phyloP scores from a whole-genome alignment of 2,113 vertebrate species.

The Tachuris rubrigastra region DNA sequence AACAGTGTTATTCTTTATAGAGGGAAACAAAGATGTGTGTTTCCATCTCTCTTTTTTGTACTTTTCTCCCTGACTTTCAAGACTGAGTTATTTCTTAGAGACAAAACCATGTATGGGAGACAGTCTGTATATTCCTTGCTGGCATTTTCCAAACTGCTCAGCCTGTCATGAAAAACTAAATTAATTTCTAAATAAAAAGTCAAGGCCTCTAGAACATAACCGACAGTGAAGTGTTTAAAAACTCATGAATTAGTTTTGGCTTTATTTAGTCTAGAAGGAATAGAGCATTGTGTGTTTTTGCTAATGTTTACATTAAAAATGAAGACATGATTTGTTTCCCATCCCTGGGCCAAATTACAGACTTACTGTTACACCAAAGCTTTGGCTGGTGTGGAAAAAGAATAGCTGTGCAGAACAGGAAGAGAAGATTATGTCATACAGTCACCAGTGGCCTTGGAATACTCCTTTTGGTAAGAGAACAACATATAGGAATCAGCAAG shows the following conservation, averaged over 20 bases:
- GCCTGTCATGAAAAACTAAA: background rate
- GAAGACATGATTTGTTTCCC: slow-evolving; percentile 3
- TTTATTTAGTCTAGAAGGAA: slow-evolving; percentile 21
- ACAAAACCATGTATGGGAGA: background rate
- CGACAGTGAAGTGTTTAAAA: background rate
- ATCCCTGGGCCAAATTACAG: background rate
- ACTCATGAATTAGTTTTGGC: background rate
- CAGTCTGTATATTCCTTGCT: background rate
- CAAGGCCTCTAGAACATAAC: background rate
- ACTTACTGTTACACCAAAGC: background rate
- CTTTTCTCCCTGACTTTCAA: background rate
- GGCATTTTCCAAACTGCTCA: background rate
- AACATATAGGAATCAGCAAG: background rate
- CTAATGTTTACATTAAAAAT: background rate
- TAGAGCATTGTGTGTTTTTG: background rate
- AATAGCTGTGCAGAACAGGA: background rate
- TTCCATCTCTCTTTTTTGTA: background rate
- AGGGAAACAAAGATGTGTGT: background rate
- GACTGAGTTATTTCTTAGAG: background rate
- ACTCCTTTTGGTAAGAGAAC: background rate
- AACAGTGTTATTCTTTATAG: background rate
- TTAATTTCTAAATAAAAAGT: background rate
- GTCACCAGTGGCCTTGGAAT: background rate
- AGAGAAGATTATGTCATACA: accelerated
- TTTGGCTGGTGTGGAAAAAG: background rate